Base-by-base conservation (phyloP, 1,140 invertebrate genomes). In the Macrocentrus cingulum region DNA sequence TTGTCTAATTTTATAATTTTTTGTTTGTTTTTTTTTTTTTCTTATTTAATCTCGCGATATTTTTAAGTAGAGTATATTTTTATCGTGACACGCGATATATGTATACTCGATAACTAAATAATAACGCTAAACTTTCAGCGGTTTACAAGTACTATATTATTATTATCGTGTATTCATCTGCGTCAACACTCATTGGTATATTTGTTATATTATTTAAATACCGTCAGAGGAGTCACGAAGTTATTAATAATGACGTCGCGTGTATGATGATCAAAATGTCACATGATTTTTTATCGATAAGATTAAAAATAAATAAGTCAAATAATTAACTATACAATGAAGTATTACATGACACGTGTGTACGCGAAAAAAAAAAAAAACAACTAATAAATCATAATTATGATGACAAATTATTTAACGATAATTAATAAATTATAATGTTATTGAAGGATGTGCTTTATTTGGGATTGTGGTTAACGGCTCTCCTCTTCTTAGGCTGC, bases 401-500 rank as follows among this genome's bases (percentile, higher is more conserved):
- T 29, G 9, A 29, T 29, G 25, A 29, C 4, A 29, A 29, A 29
- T 29, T 29, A 29, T 5, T 29, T 29, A 44, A 42, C 48, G 44
- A 58, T 55, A 62, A 36, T 39, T 44, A 51, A 56, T 57, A 58
- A 45, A 56, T 15, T 22, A 44, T 58, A 56, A 59, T 64, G 59
- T 64, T 59, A 67, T 63, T 60, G 60, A 63, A 63, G 68, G 66
- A 70, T 76, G 75, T 76, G 69, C 66, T n/a, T n/a, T n/a, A n/a
- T 77, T 57, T 72, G 76, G 75, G 74, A 70, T 78, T 76, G 77
- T 75, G 72, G 69, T 70, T 70, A 67, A 68, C 68, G 64, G 68
- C 65, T 71, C 67, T 78, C 77, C 76, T 79, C 77, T 77, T 79
- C 76, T 79, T 80, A 80, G 68, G 77, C 78, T 80, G 77, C 77